Evolutionary conservation across 1,140 invertebrate genomes (phyloP), one percentile per base, ranked within the genome.

Genomic region (Phymastichus coffea): DNA sequence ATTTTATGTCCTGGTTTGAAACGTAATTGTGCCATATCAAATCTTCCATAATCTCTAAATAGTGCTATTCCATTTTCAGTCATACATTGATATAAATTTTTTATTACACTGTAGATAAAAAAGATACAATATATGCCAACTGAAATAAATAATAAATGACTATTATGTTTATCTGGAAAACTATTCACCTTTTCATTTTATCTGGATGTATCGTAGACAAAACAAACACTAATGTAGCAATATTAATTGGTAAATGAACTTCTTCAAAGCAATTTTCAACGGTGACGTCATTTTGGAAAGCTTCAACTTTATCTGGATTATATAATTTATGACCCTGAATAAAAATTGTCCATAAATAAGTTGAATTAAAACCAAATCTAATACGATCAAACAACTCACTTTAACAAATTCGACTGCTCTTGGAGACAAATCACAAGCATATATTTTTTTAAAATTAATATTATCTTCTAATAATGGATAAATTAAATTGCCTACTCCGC

Each of bases 21-120:
- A 47, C 97, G 81, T 2, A 99, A 69, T 76, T 99, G 97, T 2
- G 97, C 93, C 88, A 99, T 93, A 78, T 99, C 98, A 73, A 97
- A 95, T n/a, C 95, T 77, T 0, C 95, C 97, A 79, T 99, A 99
- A 81, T 99, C 98, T 67, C 98, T 80, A 67, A 99, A 94, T 4
- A 99, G 75, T 3, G 99, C 71, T 30, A 92, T 71, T 14, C 95
- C 97, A 17, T 90, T 93, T 1, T 88, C 89, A 62, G 86, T 87
- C 1, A 98, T 76, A 7, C 90, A 75, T 59, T 82, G 73, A 64
- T 78, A 86, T 3, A 95, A 73, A 77, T 92, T 94, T 43, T 75
- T 68, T 0, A 94, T 73, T 9, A 88, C 90, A 33, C 74, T 75
- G 14, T n/a, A n/a, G n/a, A n/a, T n/a, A n/a, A 62, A 25, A 65